Evolutionary conservation across 2,113 vertebrate species (phyloP).

Genomic region (Chlamydotis undulata): DNA sequence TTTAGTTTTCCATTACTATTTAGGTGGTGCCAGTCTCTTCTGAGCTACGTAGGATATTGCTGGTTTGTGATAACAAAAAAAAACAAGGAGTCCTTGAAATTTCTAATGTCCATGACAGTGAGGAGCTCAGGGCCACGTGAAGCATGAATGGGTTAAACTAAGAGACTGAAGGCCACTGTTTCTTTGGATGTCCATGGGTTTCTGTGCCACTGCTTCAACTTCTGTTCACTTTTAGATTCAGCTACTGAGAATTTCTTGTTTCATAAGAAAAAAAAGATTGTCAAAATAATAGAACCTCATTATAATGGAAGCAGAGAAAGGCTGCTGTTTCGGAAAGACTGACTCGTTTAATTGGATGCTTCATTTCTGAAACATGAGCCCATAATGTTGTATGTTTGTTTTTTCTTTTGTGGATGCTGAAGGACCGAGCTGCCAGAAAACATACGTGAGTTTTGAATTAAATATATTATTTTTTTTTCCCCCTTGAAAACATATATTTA

Average conservation of each 20-base stretch:
- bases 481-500: background rate
- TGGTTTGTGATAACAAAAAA: background rate
- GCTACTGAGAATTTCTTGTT: background rate
- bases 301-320: background rate
- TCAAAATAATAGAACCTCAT: background rate
- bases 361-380: background rate
- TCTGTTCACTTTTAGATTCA: background rate
- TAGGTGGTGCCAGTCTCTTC: background rate
- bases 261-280: background rate
- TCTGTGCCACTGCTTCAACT: background rate
- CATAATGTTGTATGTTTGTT: background rate
- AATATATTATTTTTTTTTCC: background rate
- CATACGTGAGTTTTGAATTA: accelerated
- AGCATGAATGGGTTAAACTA: background rate
- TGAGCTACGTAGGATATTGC: background rate
- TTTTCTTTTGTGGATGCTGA: background rate
- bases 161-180: background rate
- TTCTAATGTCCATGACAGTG: background rate
- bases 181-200: background rate
- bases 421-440: background rate
- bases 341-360: background rate
- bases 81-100: background rate
- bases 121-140: background rate
- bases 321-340: background rate
- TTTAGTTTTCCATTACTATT: background rate